Evolutionary conservation across 2,113 vertebrate genomes (phyloP).

Genomic region (Collichthys lucidus): DNA sequence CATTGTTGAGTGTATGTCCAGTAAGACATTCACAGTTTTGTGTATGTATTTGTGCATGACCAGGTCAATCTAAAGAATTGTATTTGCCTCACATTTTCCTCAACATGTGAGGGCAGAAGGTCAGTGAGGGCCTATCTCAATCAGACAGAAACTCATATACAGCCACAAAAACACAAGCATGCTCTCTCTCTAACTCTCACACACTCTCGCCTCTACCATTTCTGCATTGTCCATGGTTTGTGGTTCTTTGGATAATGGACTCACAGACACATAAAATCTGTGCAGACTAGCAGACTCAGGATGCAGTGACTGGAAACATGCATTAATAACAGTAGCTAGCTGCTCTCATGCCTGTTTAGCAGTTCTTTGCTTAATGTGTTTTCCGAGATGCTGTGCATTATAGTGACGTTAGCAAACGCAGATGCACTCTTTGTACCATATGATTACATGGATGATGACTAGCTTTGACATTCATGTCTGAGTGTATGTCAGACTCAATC

Average conservation of each 20-base stretch:
- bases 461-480: constrained; percentile 11
- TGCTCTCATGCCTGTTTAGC: constrained; percentile 1
- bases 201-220: background rate
- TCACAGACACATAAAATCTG: constrained; percentile 27
- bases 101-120: constrained; percentile 16
- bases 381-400: background rate
- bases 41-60: background rate
- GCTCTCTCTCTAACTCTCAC: background rate
- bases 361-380: background rate
- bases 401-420: constrained; percentile 2
- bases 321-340: constrained; percentile 5
- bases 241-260: constrained; percentile 38
- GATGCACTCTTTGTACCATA: background rate
- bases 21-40: background rate
- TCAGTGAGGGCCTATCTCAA: constrained; percentile 20
- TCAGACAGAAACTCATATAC: constrained; percentile 8
- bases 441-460: constrained; percentile 6
- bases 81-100: constrained; percentile 11
- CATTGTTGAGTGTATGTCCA: background rate
- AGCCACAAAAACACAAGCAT: background rate
- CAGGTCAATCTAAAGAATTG: constrained; percentile 4
- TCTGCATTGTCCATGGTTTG: constrained; percentile 13
- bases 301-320: constrained; percentile 27
- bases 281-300: background rate
- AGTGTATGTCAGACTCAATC: constrained; percentile 14